Percentiles rank a stretch among this genome's conserved stretches.
Conservation (phyloP, 2,888 invertebrate species). For the Hoplodrina blanda region DNA sequence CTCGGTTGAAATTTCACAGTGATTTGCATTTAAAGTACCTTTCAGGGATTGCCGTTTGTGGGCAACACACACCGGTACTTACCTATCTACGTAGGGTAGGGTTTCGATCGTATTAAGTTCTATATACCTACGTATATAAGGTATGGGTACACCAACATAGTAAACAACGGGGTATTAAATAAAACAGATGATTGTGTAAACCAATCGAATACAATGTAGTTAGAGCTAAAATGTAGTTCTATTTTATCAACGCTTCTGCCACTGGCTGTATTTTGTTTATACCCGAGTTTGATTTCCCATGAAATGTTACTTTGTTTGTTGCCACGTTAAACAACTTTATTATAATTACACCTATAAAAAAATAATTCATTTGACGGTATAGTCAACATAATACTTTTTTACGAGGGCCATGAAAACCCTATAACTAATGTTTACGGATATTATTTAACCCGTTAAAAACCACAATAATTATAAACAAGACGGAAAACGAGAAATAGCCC, state of each 20-base stretch:
- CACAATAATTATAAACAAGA: slow-evolving; percentile 17
- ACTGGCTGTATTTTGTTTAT: background rate
- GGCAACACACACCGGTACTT: slow-evolving; percentile 56
- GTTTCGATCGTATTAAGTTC: slow-evolving; percentile 61
- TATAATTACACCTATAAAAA: background rate
- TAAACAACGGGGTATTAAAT: slow-evolving; percentile 56
- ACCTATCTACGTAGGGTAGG: slow-evolving; percentile 27
- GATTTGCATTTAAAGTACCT: slow-evolving; percentile 85
- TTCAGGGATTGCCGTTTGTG: slow-evolving; percentile 75
- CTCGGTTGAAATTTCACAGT: slow-evolving; percentile 73
- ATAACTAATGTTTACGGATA: background rate
- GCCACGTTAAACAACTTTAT: background rate
- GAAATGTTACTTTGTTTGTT: background rate
- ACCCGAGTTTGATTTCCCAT: background rate
- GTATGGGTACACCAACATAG: slow-evolving; percentile 57
- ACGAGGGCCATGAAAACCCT: background rate
- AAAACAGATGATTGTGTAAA: background rate
- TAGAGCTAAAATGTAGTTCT: background rate
- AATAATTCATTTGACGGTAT: background rate
- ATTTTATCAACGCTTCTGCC: slow-evolving; percentile 4
- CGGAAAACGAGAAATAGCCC: slow-evolving; percentile 13
- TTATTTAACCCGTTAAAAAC: background rate
- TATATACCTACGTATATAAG: slow-evolving; percentile 53
- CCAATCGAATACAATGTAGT: slow-evolving; percentile 9
- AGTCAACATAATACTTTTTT: background rate